Percentiles rank a stretch among this genome's conserved stretches.
phyloP scores from a whole-genome alignment of 2,797 vertebrate species.

The Pangasius krempfi region DNA sequence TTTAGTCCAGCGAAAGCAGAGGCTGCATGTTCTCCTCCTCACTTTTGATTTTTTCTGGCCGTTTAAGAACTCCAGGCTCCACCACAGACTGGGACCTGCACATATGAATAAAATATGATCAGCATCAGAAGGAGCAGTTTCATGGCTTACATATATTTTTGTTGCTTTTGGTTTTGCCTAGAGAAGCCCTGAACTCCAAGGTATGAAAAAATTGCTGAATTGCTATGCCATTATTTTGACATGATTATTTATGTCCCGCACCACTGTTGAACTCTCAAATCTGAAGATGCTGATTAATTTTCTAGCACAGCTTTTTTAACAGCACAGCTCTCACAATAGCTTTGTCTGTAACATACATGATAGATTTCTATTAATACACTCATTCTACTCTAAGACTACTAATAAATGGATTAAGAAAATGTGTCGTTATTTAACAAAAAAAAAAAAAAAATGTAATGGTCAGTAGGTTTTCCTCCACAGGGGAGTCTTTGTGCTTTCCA shows the following conservation, averaged over 20 bases:
- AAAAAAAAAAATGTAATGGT: no score
- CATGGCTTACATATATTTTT: constrained; percentile 5
- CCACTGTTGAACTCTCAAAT: not conserved
- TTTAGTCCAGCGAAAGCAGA: constrained; percentile 94
- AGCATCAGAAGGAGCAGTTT: not conserved
- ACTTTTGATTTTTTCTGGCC: constrained; percentile 91
- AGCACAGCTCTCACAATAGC: not conserved
- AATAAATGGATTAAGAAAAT: not conserved
- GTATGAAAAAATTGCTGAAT: not conserved
- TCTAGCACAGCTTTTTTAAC: not conserved
- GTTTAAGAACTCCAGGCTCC: constrained; percentile 93
- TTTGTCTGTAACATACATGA: not conserved
- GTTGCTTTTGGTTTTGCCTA: not conserved
- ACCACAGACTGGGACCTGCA: constrained; percentile 95
- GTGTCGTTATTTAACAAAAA: not conserved
- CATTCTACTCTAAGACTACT: not conserved
- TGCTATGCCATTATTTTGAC: not conserved
- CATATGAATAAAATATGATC: constrained; percentile 51
- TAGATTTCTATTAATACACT: not conserved
- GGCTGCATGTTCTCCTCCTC: constrained; percentile 98
- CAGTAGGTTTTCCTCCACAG: not conserved
- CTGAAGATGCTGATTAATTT: not conserved
- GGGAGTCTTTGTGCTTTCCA: not conserved
- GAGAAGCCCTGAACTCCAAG: not conserved
- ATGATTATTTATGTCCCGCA: no score